Evolutionary conservation across 2,888 invertebrate species (phyloP), one percentile per base, ranked within the genome.

Genomic region (Chymomyza amoena): DNA sequence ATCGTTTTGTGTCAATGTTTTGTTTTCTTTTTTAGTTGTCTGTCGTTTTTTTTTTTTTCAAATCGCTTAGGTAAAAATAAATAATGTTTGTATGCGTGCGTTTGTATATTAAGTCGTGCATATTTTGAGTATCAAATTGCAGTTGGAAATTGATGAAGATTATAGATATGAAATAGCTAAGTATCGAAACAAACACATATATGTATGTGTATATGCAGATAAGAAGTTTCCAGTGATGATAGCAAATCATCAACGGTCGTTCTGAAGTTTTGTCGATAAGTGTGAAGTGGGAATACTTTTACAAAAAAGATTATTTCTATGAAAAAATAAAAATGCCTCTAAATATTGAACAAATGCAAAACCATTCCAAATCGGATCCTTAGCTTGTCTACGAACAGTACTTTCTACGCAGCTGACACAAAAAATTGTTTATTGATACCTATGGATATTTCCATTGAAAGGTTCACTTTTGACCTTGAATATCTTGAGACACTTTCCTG

Each of bases 1-100:
- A 60, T 60, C 60, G 60, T 15, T 28, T 36, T 60, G 36, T 60
- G 60, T 28, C 60, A 36, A 60, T n/a, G 36, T 32, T 60, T 60
- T 60, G 36, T 60, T 57, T 25, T 15, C 25, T 57, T 57, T 57
- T 25, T 20, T 7, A 7, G 13, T 20, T 18, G 20, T 15, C 57
- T 18, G 7, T 28, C 6, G 28, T 4, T 57, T 57, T 57, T 57
- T 6, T 9, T 13, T 15, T 18, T 20, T 7, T 25, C 13, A 45
- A 13, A 45, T 13, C 15, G 7, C 57, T 18, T 57, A 57, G 57
- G 57, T 57, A 57, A 57, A 57, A 57, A 18, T 25, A 57, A 57
- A 25, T 15, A 10, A 15, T 13, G 13, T 45, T 45, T 45, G 13
- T 45, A 32, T 32, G 32, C 32, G 32, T 32, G 32, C 9, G 32